A percentile compares a stretch with the other conserved stretches of the same genome.
phyloP scores from a whole-genome alignment of 2,888 invertebrate genomes.

The Pyrrhia umbra region DNA sequence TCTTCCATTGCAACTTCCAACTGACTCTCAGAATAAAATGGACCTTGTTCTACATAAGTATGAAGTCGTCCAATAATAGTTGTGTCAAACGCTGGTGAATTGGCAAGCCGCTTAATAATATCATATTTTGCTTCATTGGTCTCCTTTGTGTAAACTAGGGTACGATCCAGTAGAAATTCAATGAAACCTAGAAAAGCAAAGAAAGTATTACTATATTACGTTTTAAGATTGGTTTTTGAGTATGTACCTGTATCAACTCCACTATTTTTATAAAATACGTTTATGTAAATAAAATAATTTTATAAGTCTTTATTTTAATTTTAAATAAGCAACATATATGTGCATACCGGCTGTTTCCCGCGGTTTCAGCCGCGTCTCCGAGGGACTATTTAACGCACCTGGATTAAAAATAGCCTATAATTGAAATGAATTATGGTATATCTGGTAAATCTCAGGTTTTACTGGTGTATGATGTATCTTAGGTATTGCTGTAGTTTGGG shows the following conservation, averaged over 20 bases:
- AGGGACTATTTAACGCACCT: too few relatives aligned
- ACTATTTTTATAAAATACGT: background rate
- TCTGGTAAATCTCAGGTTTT: too few relatives aligned
- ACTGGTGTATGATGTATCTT: too few relatives aligned
- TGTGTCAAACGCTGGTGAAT: conserved; percentile 91
- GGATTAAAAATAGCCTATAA: too few relatives aligned
- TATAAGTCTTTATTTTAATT: conserved; percentile 9
- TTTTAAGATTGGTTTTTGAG: background rate
- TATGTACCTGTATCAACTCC: background rate
- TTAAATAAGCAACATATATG: background rate
- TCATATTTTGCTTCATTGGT: conserved; percentile 94
- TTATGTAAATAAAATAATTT: conserved; percentile 6
- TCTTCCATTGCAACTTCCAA: conserved; percentile 95
- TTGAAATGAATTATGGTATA: too few relatives aligned
- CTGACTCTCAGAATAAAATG: conserved; percentile 93
- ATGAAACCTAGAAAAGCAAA: conserved; percentile 90
- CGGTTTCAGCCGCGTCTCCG: too few relatives aligned
- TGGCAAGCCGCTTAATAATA: conserved; percentile 91
- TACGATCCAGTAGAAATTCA: conserved; percentile 95
- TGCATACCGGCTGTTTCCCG: too few relatives aligned
- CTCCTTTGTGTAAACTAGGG: conserved; percentile 92
- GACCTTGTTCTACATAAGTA: conserved; percentile 94
- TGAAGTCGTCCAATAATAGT: conserved; percentile 91
- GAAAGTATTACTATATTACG: conserved; percentile 8
- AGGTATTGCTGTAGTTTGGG: too few relatives aligned